phyloP scores from a whole-genome alignment of 2,797 vertebrate genomes.

The Bovichtus variegatus region DNA sequence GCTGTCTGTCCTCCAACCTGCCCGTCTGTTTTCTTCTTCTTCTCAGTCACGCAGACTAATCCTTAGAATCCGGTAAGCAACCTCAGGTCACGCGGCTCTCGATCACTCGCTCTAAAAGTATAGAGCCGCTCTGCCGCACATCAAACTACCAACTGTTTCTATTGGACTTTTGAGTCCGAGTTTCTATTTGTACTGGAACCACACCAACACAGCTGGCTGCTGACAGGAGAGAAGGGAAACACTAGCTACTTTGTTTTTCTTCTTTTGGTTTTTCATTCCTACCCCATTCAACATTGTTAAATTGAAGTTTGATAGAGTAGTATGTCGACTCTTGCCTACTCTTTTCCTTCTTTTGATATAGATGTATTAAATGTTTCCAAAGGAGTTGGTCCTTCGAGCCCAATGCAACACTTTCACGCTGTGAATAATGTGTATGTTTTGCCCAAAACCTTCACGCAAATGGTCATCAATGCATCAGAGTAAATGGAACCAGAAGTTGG shows the following conservation, averaged over 20 bases:
- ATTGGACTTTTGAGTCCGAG: conserved; percentile 50
- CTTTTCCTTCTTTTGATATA: conserved; percentile 9
- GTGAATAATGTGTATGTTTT: conserved; percentile 32
- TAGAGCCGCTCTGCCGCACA: conserved; percentile 45
- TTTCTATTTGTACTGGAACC: conserved; percentile 69
- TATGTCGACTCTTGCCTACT: conserved; percentile 5
- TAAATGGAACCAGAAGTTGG: conserved; percentile 46
- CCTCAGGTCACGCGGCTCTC: conserved; percentile 49
- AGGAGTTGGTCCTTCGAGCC: conserved; percentile 12
- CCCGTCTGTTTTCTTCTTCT: conserved; percentile 38
- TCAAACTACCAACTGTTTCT: conserved; percentile 62
- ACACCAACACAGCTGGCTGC: conserved; percentile 73
- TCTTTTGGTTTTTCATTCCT: conserved; percentile 50
- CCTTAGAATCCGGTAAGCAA: conserved; percentile 40
- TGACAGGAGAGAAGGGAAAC: conserved; percentile 61
- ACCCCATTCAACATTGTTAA: conserved; percentile 45
- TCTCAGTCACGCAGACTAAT: conserved; percentile 47
- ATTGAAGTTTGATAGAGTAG: conserved; percentile 29
- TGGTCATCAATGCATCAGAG: conserved; percentile 3
- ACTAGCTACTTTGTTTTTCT: conserved; percentile 57
- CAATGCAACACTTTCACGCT: conserved; percentile 16
- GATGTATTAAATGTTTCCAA: conserved; percentile 24
- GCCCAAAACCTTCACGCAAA: conserved; percentile 26
- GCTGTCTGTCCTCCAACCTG: conserved; percentile 21
- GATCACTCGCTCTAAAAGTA: conserved; percentile 47